A percentile compares a stretch with the other conserved stretches of the same genome.
These are phyloP conservation scores for Azorinus chamasolen DNA, from an alignment of 2,888 invertebrate species.

Conservation along the genomic window DNA sequence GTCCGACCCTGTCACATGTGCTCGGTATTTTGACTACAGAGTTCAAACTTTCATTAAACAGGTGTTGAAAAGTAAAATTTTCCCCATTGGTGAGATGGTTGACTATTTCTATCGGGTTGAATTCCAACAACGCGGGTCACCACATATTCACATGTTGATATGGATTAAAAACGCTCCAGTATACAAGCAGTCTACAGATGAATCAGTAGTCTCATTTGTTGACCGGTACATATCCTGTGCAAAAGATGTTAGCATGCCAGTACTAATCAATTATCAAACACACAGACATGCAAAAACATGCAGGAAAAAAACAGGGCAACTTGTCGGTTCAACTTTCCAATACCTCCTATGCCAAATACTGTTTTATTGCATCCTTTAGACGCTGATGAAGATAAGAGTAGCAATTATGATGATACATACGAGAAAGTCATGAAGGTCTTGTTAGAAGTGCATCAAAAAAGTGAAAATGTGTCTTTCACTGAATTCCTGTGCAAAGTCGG, in stretches of 20 bases:
- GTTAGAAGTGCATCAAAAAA: slow-evolving; percentile 14
- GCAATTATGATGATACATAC: background rate
- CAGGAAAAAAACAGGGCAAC: slow-evolving; percentile 38
- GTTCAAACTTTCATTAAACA: slow-evolving; percentile 49
- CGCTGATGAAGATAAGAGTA: slow-evolving; percentile 13
- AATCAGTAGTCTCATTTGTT: slow-evolving; percentile 22
- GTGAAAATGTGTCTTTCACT: background rate
- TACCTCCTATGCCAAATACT: slow-evolving; percentile 49
- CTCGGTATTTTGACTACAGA: slow-evolving; percentile 54
- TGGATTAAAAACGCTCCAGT: slow-evolving; percentile 65
- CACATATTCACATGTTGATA: slow-evolving; percentile 56
- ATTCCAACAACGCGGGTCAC: slow-evolving; percentile 62
- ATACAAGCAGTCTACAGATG: slow-evolving; percentile 21
- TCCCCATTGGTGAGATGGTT: slow-evolving; percentile 50
- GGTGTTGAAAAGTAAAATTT: slow-evolving; percentile 26
- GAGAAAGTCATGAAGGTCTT: slow-evolving; percentile 8
- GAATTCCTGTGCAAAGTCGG: slow-evolving; percentile 7
- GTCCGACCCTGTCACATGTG: slow-evolving; percentile 63
- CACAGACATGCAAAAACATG: slow-evolving; percentile 64
- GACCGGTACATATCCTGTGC: slow-evolving; percentile 47
- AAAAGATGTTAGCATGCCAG: slow-evolving; percentile 24
- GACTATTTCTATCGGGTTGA: slow-evolving; percentile 65
- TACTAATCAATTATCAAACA: slow-evolving; percentile 48
- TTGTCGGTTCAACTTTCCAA: slow-evolving; percentile 65
- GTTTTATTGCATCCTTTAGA: slow-evolving; percentile 44